phyloP scores from a whole-genome alignment of 2,797 vertebrate genomes.

The Cryptoblepharus egeriae region DNA sequence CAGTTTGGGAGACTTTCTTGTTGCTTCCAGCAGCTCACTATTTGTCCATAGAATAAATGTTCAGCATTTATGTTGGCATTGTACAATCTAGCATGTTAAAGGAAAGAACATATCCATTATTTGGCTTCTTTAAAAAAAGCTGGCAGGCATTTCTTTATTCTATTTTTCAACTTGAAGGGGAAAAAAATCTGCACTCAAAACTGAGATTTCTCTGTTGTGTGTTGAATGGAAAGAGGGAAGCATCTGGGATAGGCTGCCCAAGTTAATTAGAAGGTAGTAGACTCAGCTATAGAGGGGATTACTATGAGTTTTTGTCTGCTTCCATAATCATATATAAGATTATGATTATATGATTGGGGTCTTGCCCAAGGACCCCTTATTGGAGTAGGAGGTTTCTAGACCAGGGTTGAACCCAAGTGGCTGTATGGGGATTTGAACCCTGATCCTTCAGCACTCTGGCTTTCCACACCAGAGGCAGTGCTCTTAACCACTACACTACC shows the following conservation, averaged over 20 bases:
- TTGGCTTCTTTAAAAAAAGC: conserved; percentile 36
- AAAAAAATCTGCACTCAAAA: conserved; percentile 21
- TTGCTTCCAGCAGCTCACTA: conserved; percentile 50
- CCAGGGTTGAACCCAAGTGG: too few species aligned
- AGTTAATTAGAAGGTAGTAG: not conserved
- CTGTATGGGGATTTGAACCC: too few species aligned
- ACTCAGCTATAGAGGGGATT: not conserved
- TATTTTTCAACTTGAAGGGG: conserved; percentile 38
- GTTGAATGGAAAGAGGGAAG: not conserved
- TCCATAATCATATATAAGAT: not conserved
- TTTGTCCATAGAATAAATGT: conserved; percentile 52
- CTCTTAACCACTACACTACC: too few species aligned
- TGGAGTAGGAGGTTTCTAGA: too few species aligned
- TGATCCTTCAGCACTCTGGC: too few species aligned
- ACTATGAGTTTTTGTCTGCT: not conserved
- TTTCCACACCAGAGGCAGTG: too few species aligned
- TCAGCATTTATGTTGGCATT: conserved; percentile 51
- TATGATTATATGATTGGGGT: too few species aligned
- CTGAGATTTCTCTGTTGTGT: conserved; percentile 19
- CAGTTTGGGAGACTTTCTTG: conserved; percentile 38
- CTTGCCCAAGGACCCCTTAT: too few species aligned
- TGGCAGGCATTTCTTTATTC: conserved; percentile 27
- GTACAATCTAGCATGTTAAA: not conserved
- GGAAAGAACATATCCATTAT: conserved; percentile 41
- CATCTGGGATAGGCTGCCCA: too few species aligned